Conservation (phyloP, 1,140 invertebrate species). For the Schmidtea mediterranea region DNA sequence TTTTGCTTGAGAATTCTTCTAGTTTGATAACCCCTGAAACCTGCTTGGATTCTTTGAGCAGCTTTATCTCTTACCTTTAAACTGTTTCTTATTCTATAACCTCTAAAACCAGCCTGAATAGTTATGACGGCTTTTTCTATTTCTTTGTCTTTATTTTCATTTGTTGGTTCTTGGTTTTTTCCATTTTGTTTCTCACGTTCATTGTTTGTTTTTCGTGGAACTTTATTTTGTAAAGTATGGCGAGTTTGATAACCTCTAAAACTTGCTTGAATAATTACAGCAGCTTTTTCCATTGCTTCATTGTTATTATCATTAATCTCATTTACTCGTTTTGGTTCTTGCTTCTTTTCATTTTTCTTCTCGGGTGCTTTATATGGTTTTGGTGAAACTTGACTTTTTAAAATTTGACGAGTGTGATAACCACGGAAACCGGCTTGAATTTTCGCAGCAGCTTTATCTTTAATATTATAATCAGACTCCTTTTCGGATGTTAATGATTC, state of each 20-base stretch:
- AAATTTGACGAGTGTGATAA: conserved; percentile 37
- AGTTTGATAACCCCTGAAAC: conserved; percentile 41
- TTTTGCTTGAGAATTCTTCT: conserved; percentile 32
- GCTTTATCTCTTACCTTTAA: conserved; percentile 17
- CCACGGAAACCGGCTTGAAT: conserved; percentile 42
- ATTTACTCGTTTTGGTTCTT: too few relatives aligned
- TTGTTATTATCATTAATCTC: too few relatives aligned
- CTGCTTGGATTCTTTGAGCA: conserved; percentile 37
- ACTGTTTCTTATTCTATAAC: not conserved
- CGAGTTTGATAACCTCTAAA: conserved; percentile 40
- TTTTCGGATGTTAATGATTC: too few relatives aligned
- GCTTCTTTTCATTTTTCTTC: too few relatives aligned
- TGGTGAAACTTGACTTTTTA: conserved; percentile 15
- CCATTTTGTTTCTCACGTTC: too few relatives aligned
- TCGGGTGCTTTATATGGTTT: too few relatives aligned
- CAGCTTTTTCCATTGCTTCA: conserved; percentile 23
- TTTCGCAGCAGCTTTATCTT: conserved; percentile 31
- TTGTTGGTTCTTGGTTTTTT: too few relatives aligned
- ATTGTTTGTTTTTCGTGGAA: too few relatives aligned
- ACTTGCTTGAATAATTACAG: conserved; percentile 37
- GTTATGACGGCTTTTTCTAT: not conserved
- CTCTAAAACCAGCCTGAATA: too few relatives aligned
- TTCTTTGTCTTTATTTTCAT: conserved; percentile 10
- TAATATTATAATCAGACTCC: too few relatives aligned
- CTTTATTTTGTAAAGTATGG: conserved; percentile 29